Evolutionary conservation across 2,888 invertebrate genomes (phyloP).

Genomic region (Lamellibrachia columna): DNA sequence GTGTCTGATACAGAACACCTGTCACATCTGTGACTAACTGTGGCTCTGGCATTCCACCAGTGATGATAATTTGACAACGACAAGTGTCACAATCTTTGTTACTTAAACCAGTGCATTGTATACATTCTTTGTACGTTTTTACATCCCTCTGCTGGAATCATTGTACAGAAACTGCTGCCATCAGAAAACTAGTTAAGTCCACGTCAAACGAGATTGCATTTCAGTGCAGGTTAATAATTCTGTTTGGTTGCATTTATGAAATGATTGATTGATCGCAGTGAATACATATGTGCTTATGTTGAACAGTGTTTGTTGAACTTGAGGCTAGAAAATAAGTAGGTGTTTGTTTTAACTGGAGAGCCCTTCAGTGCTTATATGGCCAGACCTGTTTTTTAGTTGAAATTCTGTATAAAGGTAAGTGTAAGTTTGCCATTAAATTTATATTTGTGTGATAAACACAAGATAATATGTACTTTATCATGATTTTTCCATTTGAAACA

Average conservation of each 20-base stretch:
- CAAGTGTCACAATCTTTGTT: conserved; percentile 18
- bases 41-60: not conserved
- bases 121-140: conserved; percentile 17
- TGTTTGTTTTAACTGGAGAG: not conserved
- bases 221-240: not conserved
- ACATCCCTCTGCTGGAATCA: not conserved
- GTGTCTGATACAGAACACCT: not conserved
- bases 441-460: too few relatives aligned
- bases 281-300: not conserved
- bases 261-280: not conserved
- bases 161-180: not conserved
- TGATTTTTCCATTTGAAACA: too few relatives aligned
- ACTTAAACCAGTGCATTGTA: not conserved
- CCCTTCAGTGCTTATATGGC: too few relatives aligned
- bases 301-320: not conserved
- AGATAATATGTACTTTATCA: too few relatives aligned
- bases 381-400: too few relatives aligned
- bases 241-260: not conserved
- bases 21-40: not conserved
- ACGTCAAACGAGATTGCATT: not conserved
- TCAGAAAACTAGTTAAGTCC: not conserved
- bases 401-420: too few relatives aligned
- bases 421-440: too few relatives aligned
- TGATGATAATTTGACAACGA: not conserved
- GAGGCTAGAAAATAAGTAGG: not conserved